phyloP scores from a whole-genome alignment of 2,797 vertebrate genomes.

The Avahi laniger region DNA sequence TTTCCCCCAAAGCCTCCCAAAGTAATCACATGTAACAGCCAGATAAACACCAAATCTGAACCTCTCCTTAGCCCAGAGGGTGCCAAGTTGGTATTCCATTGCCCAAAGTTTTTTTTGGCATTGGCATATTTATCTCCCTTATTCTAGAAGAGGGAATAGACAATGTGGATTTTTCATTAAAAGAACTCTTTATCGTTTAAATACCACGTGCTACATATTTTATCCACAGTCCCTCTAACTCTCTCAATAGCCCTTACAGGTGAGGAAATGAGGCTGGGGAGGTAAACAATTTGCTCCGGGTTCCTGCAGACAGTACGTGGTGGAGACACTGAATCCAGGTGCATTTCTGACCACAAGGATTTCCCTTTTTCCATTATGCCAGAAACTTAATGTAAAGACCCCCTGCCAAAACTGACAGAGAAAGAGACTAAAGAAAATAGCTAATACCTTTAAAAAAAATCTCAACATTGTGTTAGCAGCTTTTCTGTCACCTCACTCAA shows the following conservation, averaged over 20 bases:
- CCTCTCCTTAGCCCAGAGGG: constrained; percentile 1
- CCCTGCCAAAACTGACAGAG: not conserved
- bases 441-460: not conserved
- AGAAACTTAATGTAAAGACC: constrained; percentile 38
- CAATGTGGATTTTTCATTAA: not conserved
- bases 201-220: not conserved
- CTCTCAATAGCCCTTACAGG: not conserved
- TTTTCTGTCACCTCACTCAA: not conserved
- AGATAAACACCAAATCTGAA: constrained; percentile 61
- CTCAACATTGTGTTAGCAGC: not conserved
- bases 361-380: not conserved
- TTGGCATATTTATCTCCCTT: not conserved
- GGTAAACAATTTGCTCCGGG: not conserved
- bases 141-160: not conserved
- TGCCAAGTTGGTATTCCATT: constrained; percentile 51
- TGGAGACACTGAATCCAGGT: not conserved
- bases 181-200: not conserved
- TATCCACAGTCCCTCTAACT: not conserved
- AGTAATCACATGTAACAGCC: constrained; percentile 54
- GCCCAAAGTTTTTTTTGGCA: not conserved
- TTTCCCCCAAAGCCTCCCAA: constrained; percentile 53
- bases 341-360: not conserved
- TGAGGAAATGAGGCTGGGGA: not conserved
- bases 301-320: not conserved
- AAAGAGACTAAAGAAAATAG: constrained; percentile 27